Conservation (phyloP, 2,888 invertebrate species). For the Synanthedon tipuliformis region DNA sequence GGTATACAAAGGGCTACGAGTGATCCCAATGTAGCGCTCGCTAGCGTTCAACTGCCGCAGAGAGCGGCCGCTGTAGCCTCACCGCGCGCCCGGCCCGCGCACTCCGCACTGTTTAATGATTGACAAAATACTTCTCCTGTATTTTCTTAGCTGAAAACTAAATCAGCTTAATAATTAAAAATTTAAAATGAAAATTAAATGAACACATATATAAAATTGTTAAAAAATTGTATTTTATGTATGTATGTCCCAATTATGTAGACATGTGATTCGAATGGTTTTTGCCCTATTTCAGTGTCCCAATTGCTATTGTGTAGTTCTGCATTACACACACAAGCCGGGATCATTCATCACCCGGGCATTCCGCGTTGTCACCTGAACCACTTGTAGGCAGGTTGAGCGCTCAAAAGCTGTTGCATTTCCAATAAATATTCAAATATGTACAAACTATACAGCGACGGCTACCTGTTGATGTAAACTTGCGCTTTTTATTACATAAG, state of each 20-base stretch:
- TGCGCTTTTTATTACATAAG: background rate
- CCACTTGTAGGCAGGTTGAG: slow-evolving; percentile 4
- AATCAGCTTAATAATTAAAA: background rate
- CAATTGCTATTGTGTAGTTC: no score
- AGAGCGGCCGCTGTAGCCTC: slow-evolving; percentile 27
- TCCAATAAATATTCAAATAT: background rate
- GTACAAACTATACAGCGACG: background rate
- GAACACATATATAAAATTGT: no score
- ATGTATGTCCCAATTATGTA: no score
- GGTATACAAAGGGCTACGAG: slow-evolving; percentile 19
- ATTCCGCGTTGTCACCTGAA: slow-evolving; percentile 7
- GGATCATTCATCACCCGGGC: slow-evolving; percentile 9
- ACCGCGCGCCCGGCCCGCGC: slow-evolving; percentile 17
- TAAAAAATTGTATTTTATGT: no score
- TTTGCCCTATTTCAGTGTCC: no score
- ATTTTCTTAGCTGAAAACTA: slow-evolving; percentile 30
- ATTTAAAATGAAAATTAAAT: no score
- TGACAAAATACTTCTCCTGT: slow-evolving; percentile 60
- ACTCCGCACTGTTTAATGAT: slow-evolving; percentile 40
- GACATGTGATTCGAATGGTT: no score
- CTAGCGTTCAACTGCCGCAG: slow-evolving; percentile 28
- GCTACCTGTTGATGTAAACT: background rate
- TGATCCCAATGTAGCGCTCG: slow-evolving; percentile 22
- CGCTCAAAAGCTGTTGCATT: background rate
- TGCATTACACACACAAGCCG: background rate